These are phyloP conservation scores for Hyles euphorbiae DNA, from an alignment of 1,140 invertebrate genomes.

Conservation along the genomic window DNA sequence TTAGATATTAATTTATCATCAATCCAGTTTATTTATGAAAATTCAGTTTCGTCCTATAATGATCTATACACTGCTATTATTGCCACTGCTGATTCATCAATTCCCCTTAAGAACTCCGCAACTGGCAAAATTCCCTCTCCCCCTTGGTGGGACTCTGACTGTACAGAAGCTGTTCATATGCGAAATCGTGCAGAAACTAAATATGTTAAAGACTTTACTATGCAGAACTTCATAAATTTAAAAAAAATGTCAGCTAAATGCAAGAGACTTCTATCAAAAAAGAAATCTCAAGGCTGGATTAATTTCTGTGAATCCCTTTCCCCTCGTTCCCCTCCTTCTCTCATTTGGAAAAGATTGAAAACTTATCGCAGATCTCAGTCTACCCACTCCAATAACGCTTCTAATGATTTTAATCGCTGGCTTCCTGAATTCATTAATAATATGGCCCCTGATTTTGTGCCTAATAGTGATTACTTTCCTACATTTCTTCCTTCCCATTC, in stretches of 20 bases:
- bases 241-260: too few species aligned
- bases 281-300: background rate
- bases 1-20: too few species aligned
- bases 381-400: background rate
- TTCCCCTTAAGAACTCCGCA: too few species aligned
- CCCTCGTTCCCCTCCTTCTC: background rate
- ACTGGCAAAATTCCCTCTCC: too few species aligned
- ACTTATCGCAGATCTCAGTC: slow-evolving; percentile 12
- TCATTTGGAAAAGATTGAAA: slow-evolving; percentile 28
- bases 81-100: too few species aligned
- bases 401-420: slow-evolving; percentile 10
- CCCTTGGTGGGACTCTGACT: background rate
- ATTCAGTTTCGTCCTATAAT: too few species aligned
- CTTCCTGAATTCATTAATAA: slow-evolving; percentile 19
- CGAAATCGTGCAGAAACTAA: background rate
- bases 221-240: too few species aligned
- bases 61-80: too few species aligned
- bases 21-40: too few species aligned
- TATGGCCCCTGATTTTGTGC: slow-evolving; percentile 22
- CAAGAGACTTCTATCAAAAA: too few species aligned
- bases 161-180: background rate
- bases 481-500: background rate
- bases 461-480: slow-evolving; percentile 6
- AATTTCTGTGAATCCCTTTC: background rate
- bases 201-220: too few species aligned